These are phyloP conservation scores for Synanthedon andrenaeformis DNA, from an alignment of 2,888 invertebrate species.

Conservation along the genomic window DNA sequence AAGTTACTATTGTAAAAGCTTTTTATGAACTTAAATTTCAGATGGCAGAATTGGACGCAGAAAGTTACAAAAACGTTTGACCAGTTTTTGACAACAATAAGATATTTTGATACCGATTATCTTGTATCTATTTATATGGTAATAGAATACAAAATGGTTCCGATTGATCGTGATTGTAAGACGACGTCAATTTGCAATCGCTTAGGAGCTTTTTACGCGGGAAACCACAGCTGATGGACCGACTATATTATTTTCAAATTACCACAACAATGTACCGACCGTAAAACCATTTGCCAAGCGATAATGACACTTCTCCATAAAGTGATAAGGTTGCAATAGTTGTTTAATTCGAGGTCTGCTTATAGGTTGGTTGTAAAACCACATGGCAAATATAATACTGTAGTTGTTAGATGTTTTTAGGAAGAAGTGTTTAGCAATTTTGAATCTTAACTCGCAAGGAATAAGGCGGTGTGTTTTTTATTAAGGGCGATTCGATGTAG, in stretches of 20 bases:
- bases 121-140: not conserved
- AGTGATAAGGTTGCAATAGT: not conserved
- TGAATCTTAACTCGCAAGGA: not conserved
- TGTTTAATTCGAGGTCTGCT: not conserved
- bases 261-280: slow-evolving; percentile 5
- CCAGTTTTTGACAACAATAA: too few species aligned
- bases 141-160: not conserved
- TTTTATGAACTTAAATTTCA: too few species aligned
- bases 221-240: slow-evolving; percentile 18
- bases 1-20: too few species aligned
- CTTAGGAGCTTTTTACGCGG: slow-evolving; percentile 25
- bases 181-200: slow-evolving; percentile 25
- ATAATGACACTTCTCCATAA: not conserved
- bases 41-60: too few species aligned
- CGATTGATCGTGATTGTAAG: not conserved
- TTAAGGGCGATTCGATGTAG: not conserved
- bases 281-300: slow-evolving; percentile 1
- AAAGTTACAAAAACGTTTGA: too few species aligned
- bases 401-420: slow-evolving; percentile 2
- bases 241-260: slow-evolving; percentile 14
- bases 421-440: not conserved
- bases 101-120: too few species aligned
- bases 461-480: not conserved
- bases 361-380: slow-evolving; percentile 5
- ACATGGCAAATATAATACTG: slow-evolving; percentile 10